These are phyloP conservation scores for Neosalanx taihuensis DNA, from an alignment of 2,797 vertebrate species.

Conservation along the genomic window DNA sequence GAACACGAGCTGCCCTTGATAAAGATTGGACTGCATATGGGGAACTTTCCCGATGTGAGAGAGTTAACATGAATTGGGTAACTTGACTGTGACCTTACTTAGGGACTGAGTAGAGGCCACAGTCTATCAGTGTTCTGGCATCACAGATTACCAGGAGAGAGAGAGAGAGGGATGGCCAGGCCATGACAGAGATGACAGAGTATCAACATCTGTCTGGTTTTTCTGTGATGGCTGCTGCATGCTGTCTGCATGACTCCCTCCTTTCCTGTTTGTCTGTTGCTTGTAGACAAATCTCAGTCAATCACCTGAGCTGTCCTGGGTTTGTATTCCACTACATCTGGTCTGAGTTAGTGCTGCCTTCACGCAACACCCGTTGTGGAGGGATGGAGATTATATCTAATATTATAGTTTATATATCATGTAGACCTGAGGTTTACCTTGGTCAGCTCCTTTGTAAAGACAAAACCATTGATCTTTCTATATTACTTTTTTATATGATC, in stretches of 20 bases:
- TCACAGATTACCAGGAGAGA: no score
- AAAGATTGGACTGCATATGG: neutral
- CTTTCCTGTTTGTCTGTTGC: neutral
- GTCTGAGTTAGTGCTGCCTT: no score
- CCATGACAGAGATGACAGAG: slow-evolving; percentile 50
- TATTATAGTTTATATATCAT: no score
- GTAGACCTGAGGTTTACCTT: no score
- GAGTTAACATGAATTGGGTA: neutral
- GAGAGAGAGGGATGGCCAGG: no score
- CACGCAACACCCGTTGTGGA: no score
- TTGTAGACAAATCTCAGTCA: neutral
- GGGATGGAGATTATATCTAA: no score
- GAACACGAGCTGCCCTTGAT: neutral
- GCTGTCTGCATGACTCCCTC: slow-evolving; percentile 19
- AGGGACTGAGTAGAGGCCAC: neutral
- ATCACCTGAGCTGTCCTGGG: slow-evolving; percentile 19
- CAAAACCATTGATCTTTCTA: no score
- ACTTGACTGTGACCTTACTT: no score
- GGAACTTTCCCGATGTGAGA: neutral
- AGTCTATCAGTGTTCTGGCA: neutral
- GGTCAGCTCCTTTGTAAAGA: no score
- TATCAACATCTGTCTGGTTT: slow-evolving; percentile 73
- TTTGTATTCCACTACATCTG: neutral
- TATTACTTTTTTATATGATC: no score
- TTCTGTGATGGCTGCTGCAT: slow-evolving; percentile 36